These are phyloP conservation scores for Leptobrachium ailaonicum DNA, from an alignment of 2,113 vertebrate species.

Conservation along the genomic window DNA sequence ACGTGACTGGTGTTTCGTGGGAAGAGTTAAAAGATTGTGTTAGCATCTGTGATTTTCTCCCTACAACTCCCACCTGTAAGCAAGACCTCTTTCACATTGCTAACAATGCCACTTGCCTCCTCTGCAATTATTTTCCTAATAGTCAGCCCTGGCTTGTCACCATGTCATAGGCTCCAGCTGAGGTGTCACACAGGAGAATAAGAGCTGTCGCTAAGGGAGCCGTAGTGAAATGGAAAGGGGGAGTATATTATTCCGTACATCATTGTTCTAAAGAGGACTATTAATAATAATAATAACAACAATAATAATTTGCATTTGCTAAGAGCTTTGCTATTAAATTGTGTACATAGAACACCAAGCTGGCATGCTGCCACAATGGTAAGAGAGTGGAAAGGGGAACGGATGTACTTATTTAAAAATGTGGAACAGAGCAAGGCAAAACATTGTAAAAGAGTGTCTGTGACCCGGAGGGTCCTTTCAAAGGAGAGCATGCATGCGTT, in stretches of 20 bases:
- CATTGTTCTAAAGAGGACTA: conserved; percentile 38
- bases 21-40: conserved; percentile 33
- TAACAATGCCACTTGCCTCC: conserved; percentile 40
- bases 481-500: too few species aligned
- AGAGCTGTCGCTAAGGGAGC: conserved; percentile 31
- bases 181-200: conserved; percentile 42
- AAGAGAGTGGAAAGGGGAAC: not conserved
- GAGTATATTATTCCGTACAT: conserved; percentile 30
- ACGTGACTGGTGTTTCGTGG: not conserved
- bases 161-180: conserved; percentile 42
- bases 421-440: not conserved
- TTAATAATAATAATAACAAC: conserved; percentile 47
- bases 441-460: too few species aligned
- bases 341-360: conserved; percentile 7
- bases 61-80: conserved; percentile 32
- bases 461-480: too few species aligned
- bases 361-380: conserved; percentile 6
- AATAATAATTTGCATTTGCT: conserved; percentile 43
- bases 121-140: conserved; percentile 45
- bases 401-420: not conserved
- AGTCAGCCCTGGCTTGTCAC: conserved; percentile 35
- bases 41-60: conserved; percentile 11
- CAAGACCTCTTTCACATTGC: conserved; percentile 20
- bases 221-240: conserved; percentile 25
- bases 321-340: conserved; percentile 27